These are phyloP conservation scores for Ochropleura leucogaster DNA, from an alignment of 2,888 invertebrate species.

Conservation along the genomic window DNA sequence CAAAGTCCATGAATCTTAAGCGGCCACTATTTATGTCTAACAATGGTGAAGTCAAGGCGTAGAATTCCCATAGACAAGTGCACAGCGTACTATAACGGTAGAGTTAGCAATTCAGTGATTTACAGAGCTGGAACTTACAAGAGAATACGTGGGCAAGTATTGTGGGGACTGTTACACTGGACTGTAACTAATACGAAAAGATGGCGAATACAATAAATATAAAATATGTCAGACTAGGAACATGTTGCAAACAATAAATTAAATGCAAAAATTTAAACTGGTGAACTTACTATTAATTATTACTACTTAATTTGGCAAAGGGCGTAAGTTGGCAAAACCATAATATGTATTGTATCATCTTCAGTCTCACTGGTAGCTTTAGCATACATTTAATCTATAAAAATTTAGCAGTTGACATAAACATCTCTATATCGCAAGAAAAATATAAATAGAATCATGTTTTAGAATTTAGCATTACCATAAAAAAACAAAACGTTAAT, in stretches of 20 bases:
- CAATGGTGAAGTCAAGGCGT: constrained; percentile 76
- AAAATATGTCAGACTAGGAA: too few species aligned
- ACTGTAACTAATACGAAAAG: constrained; percentile 14
- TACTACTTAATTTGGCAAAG: too few species aligned
- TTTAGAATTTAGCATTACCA: too few species aligned
- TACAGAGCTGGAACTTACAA: constrained; percentile 80
- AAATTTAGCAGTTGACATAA: neutral
- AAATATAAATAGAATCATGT: neutral
- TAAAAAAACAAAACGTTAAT: neutral
- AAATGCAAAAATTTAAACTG: neutral
- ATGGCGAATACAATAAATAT: neutral
- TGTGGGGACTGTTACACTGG: constrained; percentile 72
- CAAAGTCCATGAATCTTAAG: constrained; percentile 65
- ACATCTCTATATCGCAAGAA: neutral
- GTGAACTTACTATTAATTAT: neutral
- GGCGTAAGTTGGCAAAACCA: too few species aligned
- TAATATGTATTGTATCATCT: too few species aligned
- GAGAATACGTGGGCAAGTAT: constrained; percentile 80
- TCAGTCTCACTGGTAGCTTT: neutral
- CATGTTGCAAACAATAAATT: neutral
- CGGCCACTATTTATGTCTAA: constrained; percentile 72
- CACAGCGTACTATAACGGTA: constrained; percentile 83
- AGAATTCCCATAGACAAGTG: constrained; percentile 87
- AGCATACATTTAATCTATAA: neutral
- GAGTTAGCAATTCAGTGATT: constrained; percentile 87